phyloP scores from a whole-genome alignment of 1,140 invertebrate species.

The Lutraria rhynchaena region DNA sequence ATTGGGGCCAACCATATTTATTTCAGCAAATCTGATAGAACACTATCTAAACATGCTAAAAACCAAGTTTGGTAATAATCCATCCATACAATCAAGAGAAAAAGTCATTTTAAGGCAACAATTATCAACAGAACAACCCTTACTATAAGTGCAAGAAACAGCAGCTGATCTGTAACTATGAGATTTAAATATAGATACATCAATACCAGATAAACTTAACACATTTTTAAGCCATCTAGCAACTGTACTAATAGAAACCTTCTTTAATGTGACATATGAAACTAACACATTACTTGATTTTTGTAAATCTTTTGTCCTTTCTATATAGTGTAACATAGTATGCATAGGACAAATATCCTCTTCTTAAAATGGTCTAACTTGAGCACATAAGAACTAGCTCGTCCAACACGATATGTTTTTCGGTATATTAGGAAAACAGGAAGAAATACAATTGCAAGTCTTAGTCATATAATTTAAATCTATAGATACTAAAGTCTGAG shows the following conservation, averaged over 20 bases:
- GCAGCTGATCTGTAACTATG: background rate
- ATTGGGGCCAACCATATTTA: too few relatives aligned
- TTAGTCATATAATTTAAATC: constrained; percentile 1
- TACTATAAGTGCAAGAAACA: background rate
- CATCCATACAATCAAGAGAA: too few relatives aligned
- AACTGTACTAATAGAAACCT: background rate
- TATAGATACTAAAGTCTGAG: constrained; percentile 6
- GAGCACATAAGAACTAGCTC: background rate
- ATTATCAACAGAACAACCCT: background rate
- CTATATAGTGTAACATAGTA: background rate
- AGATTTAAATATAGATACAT: background rate
- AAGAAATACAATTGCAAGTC: background rate
- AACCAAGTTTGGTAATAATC: too few relatives aligned
- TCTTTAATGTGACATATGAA: background rate
- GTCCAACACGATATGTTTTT: background rate
- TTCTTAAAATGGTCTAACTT: background rate
- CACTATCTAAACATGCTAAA: too few relatives aligned
- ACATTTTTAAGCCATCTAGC: background rate
- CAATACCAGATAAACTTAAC: background rate
- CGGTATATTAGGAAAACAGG: background rate
- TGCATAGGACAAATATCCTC: background rate
- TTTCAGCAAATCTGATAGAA: too few relatives aligned
- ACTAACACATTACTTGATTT: background rate
- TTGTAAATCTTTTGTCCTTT: background rate
- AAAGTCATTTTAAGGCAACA: too few relatives aligned